Conservation (phyloP, 2,797 vertebrate genomes). For the Helarctos malayanus region DNA sequence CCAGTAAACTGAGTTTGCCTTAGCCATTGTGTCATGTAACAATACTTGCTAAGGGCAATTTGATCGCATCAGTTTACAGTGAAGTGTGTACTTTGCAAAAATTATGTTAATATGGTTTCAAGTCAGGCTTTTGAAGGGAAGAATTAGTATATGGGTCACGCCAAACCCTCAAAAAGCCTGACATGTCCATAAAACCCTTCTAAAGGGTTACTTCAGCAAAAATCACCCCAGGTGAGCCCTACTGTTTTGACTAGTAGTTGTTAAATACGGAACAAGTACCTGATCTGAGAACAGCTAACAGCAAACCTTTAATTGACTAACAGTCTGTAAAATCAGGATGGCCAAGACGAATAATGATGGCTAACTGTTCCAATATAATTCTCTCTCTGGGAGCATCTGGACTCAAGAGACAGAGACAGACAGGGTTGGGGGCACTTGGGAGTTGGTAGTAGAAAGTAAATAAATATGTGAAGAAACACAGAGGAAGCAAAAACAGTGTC, state of each 20-base stretch:
- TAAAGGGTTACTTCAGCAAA: background rate
- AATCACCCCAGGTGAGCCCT: background rate
- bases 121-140: background rate
- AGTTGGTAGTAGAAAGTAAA: background rate
- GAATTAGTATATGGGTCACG: background rate
- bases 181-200: background rate
- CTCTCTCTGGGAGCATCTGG: background rate
- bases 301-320: background rate
- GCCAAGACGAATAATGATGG: background rate
- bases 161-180: background rate
- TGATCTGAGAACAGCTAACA: background rate
- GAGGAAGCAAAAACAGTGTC: background rate
- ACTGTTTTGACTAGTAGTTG: conserved; percentile 13
- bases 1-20: background rate
- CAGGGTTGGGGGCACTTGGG: background rate
- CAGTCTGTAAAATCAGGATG: background rate
- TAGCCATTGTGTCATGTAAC: background rate
- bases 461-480: background rate
- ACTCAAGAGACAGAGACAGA: background rate
- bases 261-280: conserved; percentile 2
- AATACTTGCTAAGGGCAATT: background rate
- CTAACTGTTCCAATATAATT: background rate
- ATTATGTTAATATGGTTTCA: background rate
- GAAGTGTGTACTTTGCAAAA: background rate
- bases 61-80: background rate